phyloP scores from a whole-genome alignment of 2,797 vertebrate species.

The Apogon hyalosoma region DNA sequence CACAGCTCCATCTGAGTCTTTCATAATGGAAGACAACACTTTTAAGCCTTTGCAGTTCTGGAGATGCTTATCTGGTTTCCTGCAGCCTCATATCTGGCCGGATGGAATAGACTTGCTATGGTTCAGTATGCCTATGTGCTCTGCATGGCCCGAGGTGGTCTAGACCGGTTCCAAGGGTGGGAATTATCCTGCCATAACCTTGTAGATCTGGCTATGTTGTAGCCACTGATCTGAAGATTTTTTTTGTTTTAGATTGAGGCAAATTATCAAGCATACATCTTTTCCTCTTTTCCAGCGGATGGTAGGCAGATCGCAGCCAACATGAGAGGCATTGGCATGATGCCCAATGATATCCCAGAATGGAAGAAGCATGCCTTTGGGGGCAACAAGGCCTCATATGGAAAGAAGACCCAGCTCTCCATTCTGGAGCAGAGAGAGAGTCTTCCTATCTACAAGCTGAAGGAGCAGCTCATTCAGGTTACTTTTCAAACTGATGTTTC shows the following conservation, averaged over 20 bases:
- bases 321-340: constrained; percentile 99
- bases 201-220: not conserved
- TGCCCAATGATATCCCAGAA: constrained; percentile 98
- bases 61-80: constrained; percentile 76
- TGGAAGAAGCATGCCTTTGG: constrained; percentile 99
- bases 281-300: constrained; percentile 82
- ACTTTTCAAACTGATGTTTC: not conserved
- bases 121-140: constrained; percentile 34
- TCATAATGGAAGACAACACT: constrained; percentile 31
- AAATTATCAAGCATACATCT: constrained; percentile 21
- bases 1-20: constrained; percentile 31
- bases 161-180: constrained; percentile 15
- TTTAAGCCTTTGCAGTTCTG: constrained; percentile 42
- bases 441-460: constrained; percentile 97
- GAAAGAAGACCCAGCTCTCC: constrained; percentile 96
- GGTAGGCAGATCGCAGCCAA: constrained; percentile 98
- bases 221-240: not conserved
- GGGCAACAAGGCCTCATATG: constrained; percentile 98
- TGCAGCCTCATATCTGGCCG: constrained; percentile 58
- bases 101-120: constrained; percentile 51
- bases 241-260: not conserved
- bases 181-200: constrained; percentile 1
- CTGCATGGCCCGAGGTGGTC: constrained; percentile 38
- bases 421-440: constrained; percentile 98
- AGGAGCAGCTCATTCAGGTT: constrained; percentile 97